Evolutionary conservation across 2,113 vertebrate species (phyloP), one percentile per base, ranked within the genome.

Genomic region (Stigmatopora nigra): DNA sequence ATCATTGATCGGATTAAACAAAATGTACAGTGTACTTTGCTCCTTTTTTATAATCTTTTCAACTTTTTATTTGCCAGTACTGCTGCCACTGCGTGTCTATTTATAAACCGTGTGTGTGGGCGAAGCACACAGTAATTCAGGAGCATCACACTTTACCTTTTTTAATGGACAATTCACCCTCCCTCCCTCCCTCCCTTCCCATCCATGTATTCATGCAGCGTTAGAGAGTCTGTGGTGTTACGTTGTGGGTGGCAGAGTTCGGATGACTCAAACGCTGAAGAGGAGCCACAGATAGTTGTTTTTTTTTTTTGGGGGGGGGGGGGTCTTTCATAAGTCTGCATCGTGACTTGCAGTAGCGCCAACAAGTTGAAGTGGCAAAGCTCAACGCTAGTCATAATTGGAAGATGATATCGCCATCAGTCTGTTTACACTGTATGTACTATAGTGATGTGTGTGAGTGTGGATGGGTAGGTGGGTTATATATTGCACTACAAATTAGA

Each of bases 81-180:
- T 56, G 14, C 5, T 15, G 22, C 15, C 53, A 70, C 69, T 78
- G 80, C 79, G 82, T 73, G 63, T 79, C 87, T 90, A 89, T 89
- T 89, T 88, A 88, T 89, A 89, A 71, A 73, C 80, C 73, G 79
- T 65, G 85, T 65, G 85, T 87, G 87, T 87, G 86, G 67, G 82
- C 82, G 85, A 85, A 78, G 68, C 9, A 56, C 35, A 1, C 70
- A 77, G 25, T 88, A 85, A 89, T 86, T 90, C 87, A 88, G 71
- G 53, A 71, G 57, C 63, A 15, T 69, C 76, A 65, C 69, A 82
- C 76, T 70, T 80, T 63, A 64, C 64, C 78, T 88, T 85, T 83
- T 75, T 86, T 77, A 84, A 71, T 71, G 63, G 22, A 69, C 36
- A 25, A 61, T n/a, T 48, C 45, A 67, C 20, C 67, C 44, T 70